Percentiles rank a stretch among this genome's conserved stretches.
phyloP scores from a whole-genome alignment of 2,113 vertebrate genomes.

The Sturnus vulgaris region DNA sequence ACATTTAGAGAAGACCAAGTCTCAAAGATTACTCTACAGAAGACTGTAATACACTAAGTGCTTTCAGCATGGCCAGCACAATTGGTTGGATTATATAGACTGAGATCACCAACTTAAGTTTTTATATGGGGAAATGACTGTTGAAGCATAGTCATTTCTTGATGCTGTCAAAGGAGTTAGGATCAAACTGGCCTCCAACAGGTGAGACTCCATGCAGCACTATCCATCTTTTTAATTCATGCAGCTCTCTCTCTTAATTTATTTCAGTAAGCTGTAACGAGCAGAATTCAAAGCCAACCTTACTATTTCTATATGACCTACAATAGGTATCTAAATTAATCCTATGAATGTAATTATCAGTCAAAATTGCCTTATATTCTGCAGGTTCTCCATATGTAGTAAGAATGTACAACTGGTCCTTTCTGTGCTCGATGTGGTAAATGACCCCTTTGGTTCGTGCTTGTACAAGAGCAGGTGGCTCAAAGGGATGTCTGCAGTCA shows the following conservation, averaged over 20 bases:
- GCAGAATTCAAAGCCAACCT: not conserved
- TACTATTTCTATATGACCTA: not conserved
- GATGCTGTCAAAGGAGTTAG: not conserved
- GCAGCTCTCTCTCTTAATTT: not conserved
- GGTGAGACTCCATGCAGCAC: not conserved
- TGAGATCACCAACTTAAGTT: not conserved
- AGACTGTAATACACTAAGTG: not conserved
- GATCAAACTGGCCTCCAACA: not conserved
- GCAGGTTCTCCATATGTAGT: slow-evolving; percentile 82
- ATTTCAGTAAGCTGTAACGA: not conserved
- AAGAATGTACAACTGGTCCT: slow-evolving; percentile 82
- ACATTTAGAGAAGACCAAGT: not conserved
- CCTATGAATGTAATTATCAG: not conserved
- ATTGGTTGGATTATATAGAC: not conserved
- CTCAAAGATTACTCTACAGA: not conserved
- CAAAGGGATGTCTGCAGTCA: slow-evolving; percentile 70
- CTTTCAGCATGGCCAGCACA: not conserved
- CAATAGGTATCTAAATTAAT: not conserved
- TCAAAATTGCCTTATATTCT: slow-evolving; percentile 82
- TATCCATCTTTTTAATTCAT: not conserved
- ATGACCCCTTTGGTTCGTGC: slow-evolving; percentile 78
- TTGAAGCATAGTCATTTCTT: not conserved
- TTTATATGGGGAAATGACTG: not conserved
- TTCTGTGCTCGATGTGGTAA: slow-evolving; percentile 89
- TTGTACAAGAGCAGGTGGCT: slow-evolving; percentile 81